Base-by-base conservation (phyloP, 2,888 invertebrate genomes). In the Capitulum mitella region DNA sequence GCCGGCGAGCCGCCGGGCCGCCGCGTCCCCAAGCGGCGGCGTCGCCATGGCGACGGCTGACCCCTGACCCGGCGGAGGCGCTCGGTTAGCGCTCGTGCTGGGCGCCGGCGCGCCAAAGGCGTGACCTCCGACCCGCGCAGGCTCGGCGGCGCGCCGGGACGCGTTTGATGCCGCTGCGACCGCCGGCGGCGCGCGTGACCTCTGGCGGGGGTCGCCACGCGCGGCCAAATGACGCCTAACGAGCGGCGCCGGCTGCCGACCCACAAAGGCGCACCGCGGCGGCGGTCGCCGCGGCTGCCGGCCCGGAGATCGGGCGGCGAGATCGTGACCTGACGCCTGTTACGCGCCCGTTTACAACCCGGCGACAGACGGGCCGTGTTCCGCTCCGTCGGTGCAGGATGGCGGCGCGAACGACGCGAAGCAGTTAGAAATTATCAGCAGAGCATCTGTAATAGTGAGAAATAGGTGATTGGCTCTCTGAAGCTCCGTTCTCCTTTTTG, bases 221-320 rank as follows among this genome's bases (percentile, higher is more conserved):
- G 37, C 37, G 14, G 70, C 70, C 70, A 70, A 70, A 70, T 70
- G 70, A 26, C 8, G 22, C 40, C 70, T 70, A 70, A 70, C 70
- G 70, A 70, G 70, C 34, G 34, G 34, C 5, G 19, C 34, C 64
- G 64, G 34, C 34, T 16, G 58, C 34, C 64, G 64, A 58, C 58
- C 8, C 58, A 51, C 51, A 22, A 51, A 19, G 22, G 51, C 51
- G 1, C 43, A 43, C 6, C 43, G 43, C 43, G 43, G n/a, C n/a
- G n/a, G n/a, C n/a, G n/a, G n/a, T n/a, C n/a, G n/a, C n/a, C n/a
- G n/a, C n/a, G n/a, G n/a, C n/a, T n/a, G n/a, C n/a, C n/a, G n/a
- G n/a, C n/a, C n/a, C n/a, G n/a, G n/a, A n/a, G n/a, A n/a, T n/a
- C n/a, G n/a, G n/a, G n/a, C n/a, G n/a, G n/a, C n/a, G n/a, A n/a